Percentiles rank a stretch among this genome's conserved stretches.
phyloP scores from a whole-genome alignment of 2,888 invertebrate genomes.

The Microdon myrmicae region DNA sequence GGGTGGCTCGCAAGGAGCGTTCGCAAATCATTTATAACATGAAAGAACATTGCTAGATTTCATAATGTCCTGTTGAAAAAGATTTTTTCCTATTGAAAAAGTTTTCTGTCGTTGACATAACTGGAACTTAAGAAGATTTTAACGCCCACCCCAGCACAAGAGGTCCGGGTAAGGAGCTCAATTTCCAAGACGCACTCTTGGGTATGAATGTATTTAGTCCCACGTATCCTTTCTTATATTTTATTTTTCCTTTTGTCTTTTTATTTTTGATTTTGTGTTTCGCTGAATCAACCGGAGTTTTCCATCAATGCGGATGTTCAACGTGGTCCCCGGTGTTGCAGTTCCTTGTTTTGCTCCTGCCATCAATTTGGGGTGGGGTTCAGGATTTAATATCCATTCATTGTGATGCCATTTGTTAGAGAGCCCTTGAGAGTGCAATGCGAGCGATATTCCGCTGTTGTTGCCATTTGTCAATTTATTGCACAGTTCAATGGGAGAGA shows the following conservation, averaged over 20 bases:
- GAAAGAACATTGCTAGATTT: conserved; percentile 10
- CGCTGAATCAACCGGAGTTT: conserved; percentile 8
- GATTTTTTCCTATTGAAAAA: conserved; percentile 12
- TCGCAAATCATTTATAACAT: conserved; percentile 12
- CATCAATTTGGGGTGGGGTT: conserved; percentile 46
- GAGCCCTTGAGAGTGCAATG: conserved; percentile 25
- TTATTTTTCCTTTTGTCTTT: too few relatives aligned
- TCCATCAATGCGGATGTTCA: conserved; percentile 33
- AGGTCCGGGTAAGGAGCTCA: conserved; percentile 18
- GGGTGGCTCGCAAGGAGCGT: too few relatives aligned
- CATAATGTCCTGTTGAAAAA: conserved; percentile 9
- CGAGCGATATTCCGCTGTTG: too few relatives aligned
- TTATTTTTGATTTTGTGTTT: too few relatives aligned
- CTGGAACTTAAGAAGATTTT: conserved; percentile 38
- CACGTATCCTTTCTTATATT: conserved; percentile 23
- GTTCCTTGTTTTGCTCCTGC: conserved; percentile 10
- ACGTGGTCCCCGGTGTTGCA: conserved; percentile 31
- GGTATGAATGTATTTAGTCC: too few relatives aligned
- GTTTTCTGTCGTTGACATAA: conserved; percentile 39
- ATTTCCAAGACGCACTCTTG: too few relatives aligned
- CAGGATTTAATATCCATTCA: conserved; percentile 29
- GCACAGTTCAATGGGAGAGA: too few relatives aligned
- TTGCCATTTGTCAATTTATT: too few relatives aligned
- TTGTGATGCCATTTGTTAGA: conserved; percentile 19
- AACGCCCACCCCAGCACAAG: too few relatives aligned